Percentiles rank a stretch among this genome's conserved stretches.
phyloP scores from a whole-genome alignment of 1,140 invertebrate genomes.

The Teleopsis dalmanni region DNA sequence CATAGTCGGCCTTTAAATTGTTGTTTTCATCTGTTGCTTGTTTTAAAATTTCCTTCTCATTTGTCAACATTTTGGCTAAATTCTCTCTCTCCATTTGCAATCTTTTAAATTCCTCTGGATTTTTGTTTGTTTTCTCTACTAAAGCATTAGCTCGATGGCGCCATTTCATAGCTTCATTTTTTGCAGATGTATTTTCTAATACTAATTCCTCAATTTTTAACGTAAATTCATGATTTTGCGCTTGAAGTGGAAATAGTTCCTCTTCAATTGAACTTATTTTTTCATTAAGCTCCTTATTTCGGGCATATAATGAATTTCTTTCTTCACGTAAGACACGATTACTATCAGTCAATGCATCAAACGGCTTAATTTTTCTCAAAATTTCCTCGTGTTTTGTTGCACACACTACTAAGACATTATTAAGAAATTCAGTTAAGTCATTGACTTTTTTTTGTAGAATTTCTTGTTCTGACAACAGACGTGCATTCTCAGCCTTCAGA shows the following conservation, averaged over 20 bases:
- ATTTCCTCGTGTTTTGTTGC: constrained; percentile 79
- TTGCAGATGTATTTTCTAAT: constrained; percentile 60
- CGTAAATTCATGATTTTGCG: constrained; percentile 62
- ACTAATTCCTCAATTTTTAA: constrained; percentile 59
- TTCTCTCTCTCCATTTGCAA: constrained; percentile 73
- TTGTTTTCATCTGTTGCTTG: constrained; percentile 60
- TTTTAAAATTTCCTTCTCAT: constrained; percentile 60
- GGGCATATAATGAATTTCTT: constrained; percentile 60
- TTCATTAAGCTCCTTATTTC: constrained; percentile 58
- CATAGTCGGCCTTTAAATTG: constrained; percentile 58
- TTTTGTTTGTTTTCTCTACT: constrained; percentile 84
- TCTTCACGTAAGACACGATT: constrained; percentile 84
- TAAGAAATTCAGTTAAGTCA: constrained; percentile 49
- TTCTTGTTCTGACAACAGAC: constrained; percentile 66
- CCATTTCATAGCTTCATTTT: constrained; percentile 67
- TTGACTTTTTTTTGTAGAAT: constrained; percentile 67
- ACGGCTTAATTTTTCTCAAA: constrained; percentile 77
- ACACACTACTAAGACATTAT: constrained; percentile 40
- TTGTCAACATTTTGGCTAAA: constrained; percentile 65
- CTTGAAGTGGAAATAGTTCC: constrained; percentile 67
- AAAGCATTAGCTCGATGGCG: constrained; percentile 71
- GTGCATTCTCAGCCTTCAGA: constrained; percentile 68
- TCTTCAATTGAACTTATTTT: constrained; percentile 59
- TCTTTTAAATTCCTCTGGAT: constrained; percentile 86
- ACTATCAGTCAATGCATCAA: constrained; percentile 87